phyloP scores from a whole-genome alignment of 1,140 invertebrate genomes.

The Aleiodes sp. region DNA sequence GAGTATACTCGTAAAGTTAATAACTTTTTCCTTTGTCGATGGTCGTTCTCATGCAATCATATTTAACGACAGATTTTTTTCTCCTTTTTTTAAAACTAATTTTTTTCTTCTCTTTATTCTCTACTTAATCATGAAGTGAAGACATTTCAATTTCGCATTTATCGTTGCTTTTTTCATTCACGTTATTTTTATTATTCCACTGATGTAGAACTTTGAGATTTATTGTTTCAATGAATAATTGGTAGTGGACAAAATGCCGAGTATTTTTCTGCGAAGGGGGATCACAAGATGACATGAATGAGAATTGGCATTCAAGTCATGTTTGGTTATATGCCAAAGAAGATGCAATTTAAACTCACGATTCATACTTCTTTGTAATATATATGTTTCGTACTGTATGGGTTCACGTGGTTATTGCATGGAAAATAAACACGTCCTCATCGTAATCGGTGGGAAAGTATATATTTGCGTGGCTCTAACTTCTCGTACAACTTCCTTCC shows the following conservation, averaged over 20 bases:
- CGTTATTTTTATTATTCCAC: too few species aligned
- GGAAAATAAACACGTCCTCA: background rate
- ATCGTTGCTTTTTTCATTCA: too few species aligned
- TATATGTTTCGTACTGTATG: background rate
- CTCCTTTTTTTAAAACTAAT: too few species aligned
- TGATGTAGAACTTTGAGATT: background rate
- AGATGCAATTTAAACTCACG: background rate
- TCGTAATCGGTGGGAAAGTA: constrained; percentile 9
- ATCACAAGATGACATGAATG: constrained; percentile 1
- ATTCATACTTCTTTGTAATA: background rate
- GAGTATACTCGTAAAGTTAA: too few species aligned
- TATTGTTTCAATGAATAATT: background rate
- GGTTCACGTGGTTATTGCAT: background rate
- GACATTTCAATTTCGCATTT: too few species aligned
- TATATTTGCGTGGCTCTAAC: background rate
- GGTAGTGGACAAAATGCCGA: background rate
- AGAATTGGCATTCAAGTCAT: constrained; percentile 4
- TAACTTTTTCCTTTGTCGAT: too few species aligned
- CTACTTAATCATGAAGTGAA: too few species aligned
- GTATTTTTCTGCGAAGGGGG: background rate
- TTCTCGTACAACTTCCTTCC: background rate
- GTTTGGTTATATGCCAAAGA: background rate
- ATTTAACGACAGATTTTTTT: too few species aligned
- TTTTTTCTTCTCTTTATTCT: too few species aligned
- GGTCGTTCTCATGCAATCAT: too few species aligned